These are phyloP conservation scores for Bergia sp. DNA, from an alignment of 92 coral and sea anemone species.

Conservation along the genomic window DNA sequence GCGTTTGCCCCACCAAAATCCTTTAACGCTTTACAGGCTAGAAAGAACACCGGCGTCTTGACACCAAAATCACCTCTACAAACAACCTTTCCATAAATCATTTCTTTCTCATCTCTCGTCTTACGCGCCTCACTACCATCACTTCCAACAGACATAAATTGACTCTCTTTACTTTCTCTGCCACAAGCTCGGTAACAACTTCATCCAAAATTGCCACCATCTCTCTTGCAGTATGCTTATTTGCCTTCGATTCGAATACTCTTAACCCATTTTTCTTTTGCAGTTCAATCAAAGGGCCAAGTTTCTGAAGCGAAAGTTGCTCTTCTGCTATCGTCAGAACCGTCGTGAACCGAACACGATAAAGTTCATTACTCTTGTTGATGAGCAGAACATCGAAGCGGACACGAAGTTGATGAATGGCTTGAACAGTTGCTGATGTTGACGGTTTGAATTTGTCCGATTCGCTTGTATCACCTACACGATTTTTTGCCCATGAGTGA, in stretches of 20 bases:
- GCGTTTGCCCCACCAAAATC: conserved; percentile 43
- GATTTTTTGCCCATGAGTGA: conserved; percentile 24
- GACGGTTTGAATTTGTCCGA: conserved; percentile 56
- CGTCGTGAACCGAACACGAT: conserved; percentile 57
- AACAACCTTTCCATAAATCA: conserved; percentile 30
- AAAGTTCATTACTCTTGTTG: not conserved
- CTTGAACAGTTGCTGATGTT: conserved; percentile 29
- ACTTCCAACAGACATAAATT: conserved; percentile 44
- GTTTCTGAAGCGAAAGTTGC: conserved; percentile 42
- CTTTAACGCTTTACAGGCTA: conserved; percentile 40
- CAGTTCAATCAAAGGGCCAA: conserved; percentile 44
- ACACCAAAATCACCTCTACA: conserved; percentile 45
- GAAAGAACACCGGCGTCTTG: conserved; percentile 42
- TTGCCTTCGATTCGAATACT: conserved; percentile 40
- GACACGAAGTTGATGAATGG: too few species aligned
- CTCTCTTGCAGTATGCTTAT: conserved; percentile 44
- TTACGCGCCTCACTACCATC: conserved; percentile 47
- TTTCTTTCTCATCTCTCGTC: conserved; percentile 44
- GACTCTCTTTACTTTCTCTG: conserved; percentile 47
- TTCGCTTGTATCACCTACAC: conserved; percentile 48
- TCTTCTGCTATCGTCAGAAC: conserved; percentile 49
- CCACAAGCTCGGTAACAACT: conserved; percentile 44
- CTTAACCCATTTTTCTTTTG: conserved; percentile 42
- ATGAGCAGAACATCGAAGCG: too few species aligned
- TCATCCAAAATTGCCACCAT: conserved; percentile 44